Conservation (phyloP, 1,140 invertebrate species). For the Arion vulgaris region DNA sequence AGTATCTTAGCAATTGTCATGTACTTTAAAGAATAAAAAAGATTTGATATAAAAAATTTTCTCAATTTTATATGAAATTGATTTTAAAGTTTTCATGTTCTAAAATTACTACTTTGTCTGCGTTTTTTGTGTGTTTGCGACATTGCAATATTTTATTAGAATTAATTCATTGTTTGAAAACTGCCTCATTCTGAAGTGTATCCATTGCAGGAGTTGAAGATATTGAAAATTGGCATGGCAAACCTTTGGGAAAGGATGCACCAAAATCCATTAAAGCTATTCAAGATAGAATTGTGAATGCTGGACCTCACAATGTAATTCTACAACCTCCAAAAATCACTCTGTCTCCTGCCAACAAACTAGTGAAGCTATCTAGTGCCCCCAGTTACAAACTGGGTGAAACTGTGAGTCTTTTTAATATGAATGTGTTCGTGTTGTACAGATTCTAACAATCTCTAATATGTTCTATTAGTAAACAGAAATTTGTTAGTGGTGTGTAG, state of each 20-base stretch:
- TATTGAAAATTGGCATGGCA: slow-evolving; percentile 97
- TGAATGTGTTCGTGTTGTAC: too few relatives aligned
- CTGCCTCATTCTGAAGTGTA: too few relatives aligned
- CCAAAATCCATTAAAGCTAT: slow-evolving; percentile 78
- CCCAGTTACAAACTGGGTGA: slow-evolving; percentile 86
- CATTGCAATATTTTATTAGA: too few relatives aligned
- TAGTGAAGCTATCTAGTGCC: slow-evolving; percentile 79
- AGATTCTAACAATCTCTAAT: too few relatives aligned
- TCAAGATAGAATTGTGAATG: slow-evolving; percentile 74
- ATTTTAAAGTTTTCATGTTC: too few relatives aligned
- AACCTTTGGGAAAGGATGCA: slow-evolving; percentile 88
- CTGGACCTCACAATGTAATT: slow-evolving; percentile 50
- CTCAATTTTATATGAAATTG: too few relatives aligned
- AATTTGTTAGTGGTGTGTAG: too few relatives aligned
- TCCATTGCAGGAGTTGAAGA: slow-evolving; percentile 84
- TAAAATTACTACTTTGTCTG: too few relatives aligned
- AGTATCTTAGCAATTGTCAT: background rate
- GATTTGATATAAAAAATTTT: background rate
- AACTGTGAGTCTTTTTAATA: slow-evolving; percentile 57
- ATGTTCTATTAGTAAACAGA: too few relatives aligned
- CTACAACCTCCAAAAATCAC: slow-evolving; percentile 45
- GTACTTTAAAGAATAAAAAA: background rate
- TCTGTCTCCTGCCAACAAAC: slow-evolving; percentile 46
- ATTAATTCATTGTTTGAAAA: too few relatives aligned
- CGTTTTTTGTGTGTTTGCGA: too few relatives aligned